Evolutionary conservation across 2,888 invertebrate species (phyloP), one percentile per base, ranked within the genome.

Genomic region (Heliconius ethilla): DNA sequence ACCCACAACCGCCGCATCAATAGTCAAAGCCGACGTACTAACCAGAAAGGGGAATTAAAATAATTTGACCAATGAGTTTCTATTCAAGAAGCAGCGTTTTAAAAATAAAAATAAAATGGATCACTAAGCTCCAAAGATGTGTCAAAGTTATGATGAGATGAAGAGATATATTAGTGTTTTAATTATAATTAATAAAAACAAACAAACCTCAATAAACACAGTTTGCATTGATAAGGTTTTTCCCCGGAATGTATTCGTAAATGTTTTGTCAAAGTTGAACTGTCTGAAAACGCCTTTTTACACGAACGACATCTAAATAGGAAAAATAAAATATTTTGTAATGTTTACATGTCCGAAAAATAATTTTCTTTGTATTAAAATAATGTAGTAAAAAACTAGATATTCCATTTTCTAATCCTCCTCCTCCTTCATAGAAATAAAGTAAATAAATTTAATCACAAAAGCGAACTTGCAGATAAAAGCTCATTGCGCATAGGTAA

Each of bases 231-330:
- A 90, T 99, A 99, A 0, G 99, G 99, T 91, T 99, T 99, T 92
- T 98, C 98, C 27, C 98, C 98, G 95, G 96, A 96, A 82, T 96
- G 96, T 88, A 99, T 99, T 85, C 99, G 95, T 82, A 99, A 95
- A 92, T 99, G 99, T 91, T 99, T 99, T 75, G 99, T 99, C 77
- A 99, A 94, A 2, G 99, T 99, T 62, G 99, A 99, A 87, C 99
- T 99, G 92, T 99, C 99, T 7, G 99, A 99, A 92, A 99, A 99
- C 5, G 99, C 99, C 90, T 99, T 99, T 89, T 98, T 99, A 94
- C 99, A 99, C 86, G 98, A 96, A 83, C 98, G 96, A 93, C 99
- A 99, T 83, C 97, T 96, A 40, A 3, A 63, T 91, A 40, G 51
- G 65, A 78, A 51, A 62, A 55, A 69, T 18, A 18, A 18, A 45